These are phyloP conservation scores for Dexiosoma caninum DNA, from an alignment of 2,888 invertebrate genomes.

Conservation along the genomic window DNA sequence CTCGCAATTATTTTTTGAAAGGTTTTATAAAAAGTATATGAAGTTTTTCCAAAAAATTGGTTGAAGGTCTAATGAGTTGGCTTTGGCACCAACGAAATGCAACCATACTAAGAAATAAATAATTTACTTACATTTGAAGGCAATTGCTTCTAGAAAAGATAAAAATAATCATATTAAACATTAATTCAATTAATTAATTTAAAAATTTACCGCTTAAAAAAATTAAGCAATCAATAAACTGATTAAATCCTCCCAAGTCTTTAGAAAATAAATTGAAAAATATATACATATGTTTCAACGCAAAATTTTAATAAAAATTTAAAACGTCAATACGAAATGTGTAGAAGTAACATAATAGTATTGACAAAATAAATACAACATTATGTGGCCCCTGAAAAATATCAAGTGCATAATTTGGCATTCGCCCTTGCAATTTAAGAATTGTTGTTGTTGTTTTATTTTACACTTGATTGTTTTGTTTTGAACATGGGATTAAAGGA, in stretches of 20 bases:
- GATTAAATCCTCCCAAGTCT: neutral
- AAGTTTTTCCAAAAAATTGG: no score
- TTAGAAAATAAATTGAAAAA: conserved; percentile 33
- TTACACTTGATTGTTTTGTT: neutral
- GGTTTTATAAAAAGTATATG: no score
- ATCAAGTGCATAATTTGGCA: conserved; percentile 53
- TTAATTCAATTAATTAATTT: neutral
- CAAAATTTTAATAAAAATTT: neutral
- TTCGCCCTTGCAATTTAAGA: conserved; percentile 46
- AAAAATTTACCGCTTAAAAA: conserved; percentile 30
- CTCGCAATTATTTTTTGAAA: no score
- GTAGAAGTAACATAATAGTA: neutral
- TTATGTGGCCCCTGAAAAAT: conserved; percentile 38
- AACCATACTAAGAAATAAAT: no score
- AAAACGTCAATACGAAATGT: neutral
- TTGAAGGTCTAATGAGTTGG: no score
- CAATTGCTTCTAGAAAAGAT: conserved; percentile 6
- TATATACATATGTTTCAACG: neutral
- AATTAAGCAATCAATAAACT: neutral
- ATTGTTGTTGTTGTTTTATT: conserved; percentile 1
- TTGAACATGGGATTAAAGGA: neutral
- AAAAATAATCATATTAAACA: neutral
- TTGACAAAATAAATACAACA: conserved; percentile 16
- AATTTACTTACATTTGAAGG: conserved; percentile 33
- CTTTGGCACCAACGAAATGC: no score